phyloP scores from a whole-genome alignment of 2,888 invertebrate species.

The Drosophila mettleri region DNA sequence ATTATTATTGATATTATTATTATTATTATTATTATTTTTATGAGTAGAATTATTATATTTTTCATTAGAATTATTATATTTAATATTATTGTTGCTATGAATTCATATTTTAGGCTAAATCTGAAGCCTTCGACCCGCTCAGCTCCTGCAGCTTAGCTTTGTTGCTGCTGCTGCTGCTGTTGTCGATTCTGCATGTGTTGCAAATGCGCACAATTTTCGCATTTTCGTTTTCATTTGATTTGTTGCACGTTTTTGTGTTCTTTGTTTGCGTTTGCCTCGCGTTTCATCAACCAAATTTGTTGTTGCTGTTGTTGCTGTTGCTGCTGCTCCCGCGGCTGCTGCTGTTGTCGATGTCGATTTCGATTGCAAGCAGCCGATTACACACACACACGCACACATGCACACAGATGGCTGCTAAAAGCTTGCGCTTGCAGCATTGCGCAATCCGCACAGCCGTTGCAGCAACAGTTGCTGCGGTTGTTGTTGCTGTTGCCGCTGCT shows the following conservation, averaged over 20 bases:
- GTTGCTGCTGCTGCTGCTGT: constrained; percentile 5
- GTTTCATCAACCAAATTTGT: constrained; percentile 58
- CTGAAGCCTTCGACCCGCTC: no score
- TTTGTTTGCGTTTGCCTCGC: constrained; percentile 38
- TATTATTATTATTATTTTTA: no score
- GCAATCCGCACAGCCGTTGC: constrained; percentile 48
- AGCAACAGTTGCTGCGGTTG: constrained; percentile 38
- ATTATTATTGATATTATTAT: no score
- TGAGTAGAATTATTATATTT: no score
- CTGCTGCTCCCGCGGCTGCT: not conserved
- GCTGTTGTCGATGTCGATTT: constrained; percentile 45
- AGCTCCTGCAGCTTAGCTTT: not conserved
- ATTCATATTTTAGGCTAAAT: no score
- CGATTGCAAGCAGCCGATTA: constrained; percentile 48
- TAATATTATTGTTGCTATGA: no score
- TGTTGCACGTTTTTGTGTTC: constrained; percentile 56
- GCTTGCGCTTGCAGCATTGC: constrained; percentile 53
- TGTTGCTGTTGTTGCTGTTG: constrained; percentile 13
- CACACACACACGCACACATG: constrained; percentile 33
- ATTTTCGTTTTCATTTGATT: constrained; percentile 62
- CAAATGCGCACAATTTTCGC: constrained; percentile 45
- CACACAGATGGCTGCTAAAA: constrained; percentile 17
- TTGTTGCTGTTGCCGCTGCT: constrained; percentile 12
- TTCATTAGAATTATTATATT: no score
- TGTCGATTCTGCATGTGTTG: constrained; percentile 34